Evolutionary conservation across 1,140 invertebrate species (phyloP).

Genomic region (Holcopasites calliopsidis): DNA sequence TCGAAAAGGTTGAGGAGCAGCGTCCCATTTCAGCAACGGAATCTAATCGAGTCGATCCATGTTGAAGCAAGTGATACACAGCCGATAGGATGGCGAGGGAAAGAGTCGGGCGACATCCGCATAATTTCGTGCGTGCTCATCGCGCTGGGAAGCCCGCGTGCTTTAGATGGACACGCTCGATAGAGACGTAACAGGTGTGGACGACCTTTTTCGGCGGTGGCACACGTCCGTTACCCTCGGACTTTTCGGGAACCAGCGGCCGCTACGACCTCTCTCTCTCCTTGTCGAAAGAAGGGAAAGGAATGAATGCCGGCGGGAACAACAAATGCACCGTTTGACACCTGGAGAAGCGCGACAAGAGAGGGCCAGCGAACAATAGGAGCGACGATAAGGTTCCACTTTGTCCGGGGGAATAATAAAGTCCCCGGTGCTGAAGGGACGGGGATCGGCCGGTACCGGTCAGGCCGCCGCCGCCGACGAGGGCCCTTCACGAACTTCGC

Average conservation of each 20-base stretch:
- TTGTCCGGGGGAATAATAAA: conserved; percentile 62
- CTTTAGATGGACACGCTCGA: conserved; percentile 52
- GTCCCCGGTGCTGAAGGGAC: conserved; percentile 43
- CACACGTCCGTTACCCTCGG: conserved; percentile 8
- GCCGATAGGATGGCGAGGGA: neutral
- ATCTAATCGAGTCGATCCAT: conserved; percentile 47
- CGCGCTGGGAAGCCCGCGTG: conserved; percentile 1
- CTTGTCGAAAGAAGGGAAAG: neutral
- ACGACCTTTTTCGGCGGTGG: conserved; percentile 7
- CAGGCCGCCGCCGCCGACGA: neutral
- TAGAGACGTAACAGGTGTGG: conserved; percentile 56
- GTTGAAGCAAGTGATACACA: neutral
- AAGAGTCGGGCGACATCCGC: conserved; percentile 37
- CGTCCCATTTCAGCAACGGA: conserved; percentile 14
- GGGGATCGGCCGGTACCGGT: conserved; percentile 32
- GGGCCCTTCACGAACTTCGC: conserved; percentile 15
- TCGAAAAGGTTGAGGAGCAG: neutral
- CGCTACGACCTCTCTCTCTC: neutral
- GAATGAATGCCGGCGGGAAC: neutral
- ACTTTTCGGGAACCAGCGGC: conserved; percentile 10
- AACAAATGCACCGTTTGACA: conserved; percentile 61
- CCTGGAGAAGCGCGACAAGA: conserved; percentile 39
- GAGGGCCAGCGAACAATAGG: conserved; percentile 28
- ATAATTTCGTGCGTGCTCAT: conserved; percentile 57
- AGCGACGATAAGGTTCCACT: conserved; percentile 51